Base-by-base conservation (phyloP, 2,888 invertebrate species). In the Mesorhabditis sp. region DNA sequence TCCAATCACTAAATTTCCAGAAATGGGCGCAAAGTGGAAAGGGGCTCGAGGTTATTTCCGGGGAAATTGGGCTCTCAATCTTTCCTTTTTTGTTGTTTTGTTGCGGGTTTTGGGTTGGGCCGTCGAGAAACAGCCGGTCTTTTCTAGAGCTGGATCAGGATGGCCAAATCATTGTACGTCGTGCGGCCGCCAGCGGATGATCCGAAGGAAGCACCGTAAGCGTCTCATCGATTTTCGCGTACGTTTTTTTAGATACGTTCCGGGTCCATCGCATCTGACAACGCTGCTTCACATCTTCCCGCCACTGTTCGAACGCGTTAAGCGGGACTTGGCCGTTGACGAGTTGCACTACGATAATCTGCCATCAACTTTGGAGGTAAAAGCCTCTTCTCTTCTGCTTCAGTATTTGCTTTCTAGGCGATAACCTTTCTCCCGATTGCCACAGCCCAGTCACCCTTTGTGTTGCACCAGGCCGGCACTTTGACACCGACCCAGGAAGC, bases 221-320 rank as follows among this genome's bases (percentile, higher is more conserved):
- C n/a, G 7, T n/a, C 10, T 50, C 58, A 50, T 50, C 7, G 7
- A 50, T 50, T 50, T 50, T 13, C 7, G n/a, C 58, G 58, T 50
- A 50, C n/a, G 10, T 50, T 50, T 50, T 10, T 50, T 50, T 50
- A 50, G 58, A 50, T 94, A 93, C 88, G 90, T 94, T 71, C 95
- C 96, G 0, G 93, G 94, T 42, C 93, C 95, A 84, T 92, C 92
- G 74, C 97, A 95, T 89, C 90, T 97, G 69, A 94, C 95, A 0
- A 93, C 95, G 0, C 89, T 96, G 15, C 92, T 96, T 77, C 95
- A 95, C 87, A 94, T 95, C 85, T 96, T 97, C 87, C 95, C 95
- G 4, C 92, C 92, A 71, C 91, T 97, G 72, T 96, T 95, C 88
- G 76, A 77, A 4, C 68, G 76, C 63, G 78, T 80, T 4, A 70